Evolutionary conservation across 1,140 invertebrate genomes (phyloP).

Genomic region (Euwallacea similis): DNA sequence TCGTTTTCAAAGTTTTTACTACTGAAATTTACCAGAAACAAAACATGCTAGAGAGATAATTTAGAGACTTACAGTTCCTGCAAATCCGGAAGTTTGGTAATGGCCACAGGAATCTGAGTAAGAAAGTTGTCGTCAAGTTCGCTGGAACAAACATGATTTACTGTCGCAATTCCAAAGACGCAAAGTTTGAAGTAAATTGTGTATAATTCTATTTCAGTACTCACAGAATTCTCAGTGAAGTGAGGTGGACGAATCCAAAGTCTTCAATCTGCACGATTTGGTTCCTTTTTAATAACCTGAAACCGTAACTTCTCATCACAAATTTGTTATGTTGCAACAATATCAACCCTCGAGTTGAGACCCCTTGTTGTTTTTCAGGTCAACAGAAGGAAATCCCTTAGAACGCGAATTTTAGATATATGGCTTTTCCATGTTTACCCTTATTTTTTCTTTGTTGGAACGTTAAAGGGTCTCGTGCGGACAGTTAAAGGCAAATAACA

Average conservation of each 20-base stretch:
- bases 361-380: not conserved
- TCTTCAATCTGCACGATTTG: constrained; percentile 66
- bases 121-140: constrained; percentile 76
- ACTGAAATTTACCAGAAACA: too few species aligned
- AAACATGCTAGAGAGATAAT: not conserved
- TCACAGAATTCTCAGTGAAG: constrained; percentile 70
- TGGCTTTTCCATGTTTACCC: constrained; percentile 25
- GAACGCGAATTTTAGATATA: constrained; percentile 13
- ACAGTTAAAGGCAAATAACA: constrained; percentile 1
- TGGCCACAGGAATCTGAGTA: constrained; percentile 65
- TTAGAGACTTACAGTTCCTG: constrained; percentile 70
- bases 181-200: not conserved
- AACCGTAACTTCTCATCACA: constrained; percentile 37
- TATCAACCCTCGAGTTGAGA: too few species aligned
- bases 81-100: constrained; percentile 64
- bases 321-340: not conserved
- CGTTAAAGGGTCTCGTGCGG: not conserved
- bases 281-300: constrained; percentile 70
- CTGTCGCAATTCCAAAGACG: not conserved
- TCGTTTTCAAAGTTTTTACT: not conserved
- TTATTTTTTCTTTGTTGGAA: constrained; percentile 1
- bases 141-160: constrained; percentile 56
- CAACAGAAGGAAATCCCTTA: not conserved
- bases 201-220: constrained; percentile 52
- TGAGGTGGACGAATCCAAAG: constrained; percentile 66